Evolutionary conservation across 2,797 vertebrate species (phyloP).

Genomic region (Lacerta agilis): DNA sequence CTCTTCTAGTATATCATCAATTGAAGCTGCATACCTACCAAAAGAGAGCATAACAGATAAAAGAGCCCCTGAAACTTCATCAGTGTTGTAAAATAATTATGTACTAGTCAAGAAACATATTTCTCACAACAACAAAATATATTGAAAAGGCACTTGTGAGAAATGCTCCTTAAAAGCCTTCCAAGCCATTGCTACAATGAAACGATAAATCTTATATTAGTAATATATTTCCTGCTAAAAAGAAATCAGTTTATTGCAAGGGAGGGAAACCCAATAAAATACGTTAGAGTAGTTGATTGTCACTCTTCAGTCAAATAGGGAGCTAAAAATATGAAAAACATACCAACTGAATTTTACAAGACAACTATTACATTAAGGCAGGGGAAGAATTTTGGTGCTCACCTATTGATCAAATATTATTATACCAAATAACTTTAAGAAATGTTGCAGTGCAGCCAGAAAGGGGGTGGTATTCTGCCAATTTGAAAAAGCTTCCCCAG

Average conservation of each 20-base stretch:
- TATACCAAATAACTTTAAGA: neutral
- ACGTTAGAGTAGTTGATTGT: neutral
- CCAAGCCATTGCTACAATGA: constrained; percentile 23
- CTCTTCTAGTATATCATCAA: constrained; percentile 96
- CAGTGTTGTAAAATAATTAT: neutral
- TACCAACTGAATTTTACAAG: constrained; percentile 19
- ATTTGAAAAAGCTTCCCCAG: neutral
- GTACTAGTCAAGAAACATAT: neutral
- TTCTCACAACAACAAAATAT: neutral
- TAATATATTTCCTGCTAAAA: constrained; percentile 16
- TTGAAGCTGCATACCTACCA: constrained; percentile 90
- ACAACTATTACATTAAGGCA: neutral
- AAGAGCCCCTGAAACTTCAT: constrained; percentile 32
- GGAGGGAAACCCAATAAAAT: neutral
- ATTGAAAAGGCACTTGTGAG: neutral
- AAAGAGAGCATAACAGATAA: constrained; percentile 3
- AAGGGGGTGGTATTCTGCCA: neutral
- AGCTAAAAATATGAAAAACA: constrained; percentile 33
- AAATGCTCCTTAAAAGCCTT: neutral
- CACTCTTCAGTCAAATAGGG: constrained; percentile 31
- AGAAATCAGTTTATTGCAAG: constrained; percentile 25
- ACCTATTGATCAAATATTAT: neutral
- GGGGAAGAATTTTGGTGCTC: neutral
- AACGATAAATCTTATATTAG: constrained; percentile 28
- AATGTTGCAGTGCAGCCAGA: neutral